Base-by-base conservation (phyloP, 2,888 invertebrate genomes). In the Crepidodera aurea region DNA sequence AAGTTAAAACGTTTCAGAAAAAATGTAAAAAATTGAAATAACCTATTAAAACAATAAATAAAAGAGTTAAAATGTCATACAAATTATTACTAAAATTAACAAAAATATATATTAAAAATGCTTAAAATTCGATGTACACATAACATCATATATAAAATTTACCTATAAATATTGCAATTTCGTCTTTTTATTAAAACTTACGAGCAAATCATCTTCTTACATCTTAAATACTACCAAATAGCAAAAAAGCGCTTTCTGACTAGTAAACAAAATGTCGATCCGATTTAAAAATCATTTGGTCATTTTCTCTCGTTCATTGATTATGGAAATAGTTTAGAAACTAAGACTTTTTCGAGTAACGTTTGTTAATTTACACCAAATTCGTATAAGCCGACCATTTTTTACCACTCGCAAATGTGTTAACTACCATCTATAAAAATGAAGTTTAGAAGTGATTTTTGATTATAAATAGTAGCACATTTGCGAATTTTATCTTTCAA, bases 191-290 rank as follows among this genome's bases (percentile, higher is more conserved):
- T 12, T 42, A 42, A 42, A 42, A 42, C 8, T n/a, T 34, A 10
- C 2, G 34, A 34, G 34, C 15, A 5, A 7, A 2, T 2, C 4
- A 42, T 10, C 19, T 16, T n/a, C n/a, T n/a, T 22, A 19, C 22
- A 46, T 2, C 16, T 15, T 48, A 56, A 56, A 22, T 68, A 63
- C 63, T 63, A 65, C 22, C 29, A 57, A 62, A 64, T 57, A 64
- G 48, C 60, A 63, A 62, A 64, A 59, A 65, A 65, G 64, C 64
- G 68, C 61, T 67, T 70, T 67, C 68, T 72, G 71, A 72, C 71
- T 72, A 72, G 71, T 69, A 60, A 68, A 65, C 54, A 61, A 67
- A 65, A 60, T 56, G 50, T 13, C n/a, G n/a, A n/a, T 13, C 39
- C 10, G 39, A 27, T 27, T 27, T 27, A 27, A 27, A 4, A 27